phyloP scores from a whole-genome alignment of 2,797 vertebrate genomes.

The Macrochelys suwanniensis region DNA sequence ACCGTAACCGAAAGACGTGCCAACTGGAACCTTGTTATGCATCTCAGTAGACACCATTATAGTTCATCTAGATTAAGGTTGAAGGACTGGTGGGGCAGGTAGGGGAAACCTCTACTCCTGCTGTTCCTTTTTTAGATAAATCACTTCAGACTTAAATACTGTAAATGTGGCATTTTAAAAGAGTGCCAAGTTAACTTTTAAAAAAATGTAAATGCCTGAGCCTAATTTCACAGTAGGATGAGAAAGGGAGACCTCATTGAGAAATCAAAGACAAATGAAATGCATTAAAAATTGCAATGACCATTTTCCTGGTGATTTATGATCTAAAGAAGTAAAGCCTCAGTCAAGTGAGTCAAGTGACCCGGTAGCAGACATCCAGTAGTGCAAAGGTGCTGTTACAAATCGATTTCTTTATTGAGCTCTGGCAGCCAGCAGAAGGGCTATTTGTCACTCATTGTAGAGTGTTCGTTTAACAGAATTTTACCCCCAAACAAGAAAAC shows the following conservation, averaged over 20 bases:
- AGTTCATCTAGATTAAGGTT: background rate
- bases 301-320: background rate
- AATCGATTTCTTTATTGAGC: background rate
- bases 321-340: background rate
- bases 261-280: background rate
- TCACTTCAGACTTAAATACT: background rate
- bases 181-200: background rate
- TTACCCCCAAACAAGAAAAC: background rate
- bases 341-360: constrained; percentile 4
- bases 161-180: background rate
- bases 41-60: background rate
- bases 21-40: background rate
- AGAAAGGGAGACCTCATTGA: background rate
- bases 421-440: background rate
- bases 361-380: background rate
- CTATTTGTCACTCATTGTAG: background rate
- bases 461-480: background rate
- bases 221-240: background rate
- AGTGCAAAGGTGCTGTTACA: background rate
- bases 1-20: background rate
- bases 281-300: background rate
- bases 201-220: background rate
- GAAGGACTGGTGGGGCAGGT: background rate
- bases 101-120: rapidly evolving
- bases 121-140: background rate